Evolutionary conservation across 1,140 invertebrate species (phyloP).

Genomic region (Piezodorus guildinii): DNA sequence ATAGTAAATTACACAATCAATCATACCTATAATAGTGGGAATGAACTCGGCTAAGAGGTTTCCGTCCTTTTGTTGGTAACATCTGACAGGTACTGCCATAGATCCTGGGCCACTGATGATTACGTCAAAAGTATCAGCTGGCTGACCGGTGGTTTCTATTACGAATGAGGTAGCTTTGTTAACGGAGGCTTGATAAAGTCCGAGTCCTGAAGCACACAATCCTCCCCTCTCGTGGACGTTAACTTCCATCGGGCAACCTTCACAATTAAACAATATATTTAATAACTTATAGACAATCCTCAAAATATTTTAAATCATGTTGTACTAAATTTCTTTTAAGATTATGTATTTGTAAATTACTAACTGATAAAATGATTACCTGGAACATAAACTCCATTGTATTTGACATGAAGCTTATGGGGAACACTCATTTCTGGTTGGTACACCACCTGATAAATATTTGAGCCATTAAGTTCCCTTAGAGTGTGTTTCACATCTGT

Average conservation of each 20-base stretch:
- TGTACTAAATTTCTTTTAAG: background rate
- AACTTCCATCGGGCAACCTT: conserved; percentile 42
- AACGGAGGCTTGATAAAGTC: conserved; percentile 60
- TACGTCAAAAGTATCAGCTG: conserved; percentile 82
- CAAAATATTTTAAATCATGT: too few species aligned
- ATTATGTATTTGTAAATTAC: background rate
- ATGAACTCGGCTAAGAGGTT: conserved; percentile 86
- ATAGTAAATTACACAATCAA: background rate
- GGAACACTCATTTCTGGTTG: conserved; percentile 68
- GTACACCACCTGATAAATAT: conserved; percentile 70
- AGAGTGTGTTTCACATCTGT: conserved; percentile 67
- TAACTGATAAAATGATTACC: conserved; percentile 32
- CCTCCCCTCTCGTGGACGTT: conserved; percentile 49
- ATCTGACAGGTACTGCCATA: conserved; percentile 80
- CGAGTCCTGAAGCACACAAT: conserved; percentile 63
- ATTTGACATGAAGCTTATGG: conserved; percentile 67
- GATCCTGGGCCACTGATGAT: conserved; percentile 77
- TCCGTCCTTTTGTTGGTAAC: conserved; percentile 91
- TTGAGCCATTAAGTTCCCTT: conserved; percentile 51
- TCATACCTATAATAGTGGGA: conserved; percentile 57
- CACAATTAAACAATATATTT: conserved; percentile 20
- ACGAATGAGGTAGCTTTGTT: conserved; percentile 70
- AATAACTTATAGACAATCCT: background rate
- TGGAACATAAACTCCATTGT: conserved; percentile 59
- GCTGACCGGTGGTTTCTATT: conserved; percentile 73